Evolutionary conservation across 2,113 vertebrate genomes (phyloP).

Genomic region (Potamarius usumacintae): DNA sequence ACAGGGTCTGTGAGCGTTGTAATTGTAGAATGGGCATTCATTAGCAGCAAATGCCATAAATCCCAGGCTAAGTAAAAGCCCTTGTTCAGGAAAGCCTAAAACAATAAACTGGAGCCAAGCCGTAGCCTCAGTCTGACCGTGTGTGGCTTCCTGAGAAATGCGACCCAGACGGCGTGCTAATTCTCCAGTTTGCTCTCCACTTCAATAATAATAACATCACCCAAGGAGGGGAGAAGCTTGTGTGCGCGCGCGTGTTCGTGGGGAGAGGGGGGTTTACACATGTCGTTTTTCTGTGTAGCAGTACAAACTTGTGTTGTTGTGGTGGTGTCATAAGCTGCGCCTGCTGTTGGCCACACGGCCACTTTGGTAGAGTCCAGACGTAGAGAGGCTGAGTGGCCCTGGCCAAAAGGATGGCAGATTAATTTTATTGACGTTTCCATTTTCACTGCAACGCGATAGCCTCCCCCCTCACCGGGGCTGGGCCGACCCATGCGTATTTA

Average conservation of each 20-base stretch:
- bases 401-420: conserved; percentile 96
- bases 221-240: conserved; percentile 44
- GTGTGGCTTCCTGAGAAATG: conserved; percentile 84
- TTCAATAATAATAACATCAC: conserved; percentile 70
- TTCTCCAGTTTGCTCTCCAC: conserved; percentile 68
- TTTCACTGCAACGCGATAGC: conserved; percentile 97
- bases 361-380: conserved; percentile 30
- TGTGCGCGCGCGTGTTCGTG: conserved; percentile 10
- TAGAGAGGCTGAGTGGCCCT: conserved; percentile 76
- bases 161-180: conserved; percentile 75
- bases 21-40: conserved; percentile 78
- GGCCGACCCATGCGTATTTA: conserved; percentile 92
- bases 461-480: conserved; percentile 82
- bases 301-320: conserved; percentile 57
- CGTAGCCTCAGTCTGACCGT: conserved; percentile 79
- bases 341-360: conserved; percentile 67
- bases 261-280: conserved; percentile 3
- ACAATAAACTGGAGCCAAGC: conserved; percentile 87
- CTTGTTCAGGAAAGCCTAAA: conserved; percentile 98
- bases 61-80: conserved; percentile 94
- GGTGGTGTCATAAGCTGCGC: conserved; percentile 68
- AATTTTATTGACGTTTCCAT: conserved; percentile 99
- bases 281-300: conserved; percentile 35
- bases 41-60: conserved; percentile 98
- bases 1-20: conserved; percentile 77